Evolutionary conservation across 2,888 invertebrate genomes (phyloP), one percentile per base, ranked within the genome.

Genomic region (Tachina fera): DNA sequence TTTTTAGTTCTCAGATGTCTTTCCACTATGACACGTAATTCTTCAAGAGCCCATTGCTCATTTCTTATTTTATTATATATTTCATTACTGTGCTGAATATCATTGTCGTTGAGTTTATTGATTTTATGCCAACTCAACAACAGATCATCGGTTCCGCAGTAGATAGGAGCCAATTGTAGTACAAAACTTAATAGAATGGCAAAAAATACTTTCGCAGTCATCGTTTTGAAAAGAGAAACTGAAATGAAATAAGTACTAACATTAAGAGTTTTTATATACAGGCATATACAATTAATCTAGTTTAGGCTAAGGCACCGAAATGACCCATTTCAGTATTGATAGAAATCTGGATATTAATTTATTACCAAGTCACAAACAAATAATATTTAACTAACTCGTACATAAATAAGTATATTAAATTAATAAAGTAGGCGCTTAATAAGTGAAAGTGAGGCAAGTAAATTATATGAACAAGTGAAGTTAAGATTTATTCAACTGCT

Each of bases 1-100:
- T 68, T 78, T 68, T 83, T 74, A 8, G 16, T 43, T 70, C 74
- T 63, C 9, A 84, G 16, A 43, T 79, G 61, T 14, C 63, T 39
- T 70, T 78, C 60, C 10, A 79, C 68, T n/a, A 68, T 68, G 0
- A 8, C 58, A 1, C 61, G 60, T 14, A 84, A 14, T 19, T 79
- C 74, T 0, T 51, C 49, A 14, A 84, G 53, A 6, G 61, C 31
- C 9, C 43, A 6, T 51, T 84, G 83, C 51, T 84, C 79, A 2
- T 61, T 56, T 9, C 43, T 61, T 14, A 74, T 49, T 41, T 63
- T 16, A 0, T 61, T 19, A 19, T 70, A 75, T 8, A 75, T 63
- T 19, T 45, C 19, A 13, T 58, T 41, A 31, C 67, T 56, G 6
- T 70, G 51, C n/a, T 83, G 31, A 16, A 83, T 56, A 56, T 77